Base-by-base conservation (phyloP, 2,113 vertebrate species). In the Hippocampus guttulatus region DNA sequence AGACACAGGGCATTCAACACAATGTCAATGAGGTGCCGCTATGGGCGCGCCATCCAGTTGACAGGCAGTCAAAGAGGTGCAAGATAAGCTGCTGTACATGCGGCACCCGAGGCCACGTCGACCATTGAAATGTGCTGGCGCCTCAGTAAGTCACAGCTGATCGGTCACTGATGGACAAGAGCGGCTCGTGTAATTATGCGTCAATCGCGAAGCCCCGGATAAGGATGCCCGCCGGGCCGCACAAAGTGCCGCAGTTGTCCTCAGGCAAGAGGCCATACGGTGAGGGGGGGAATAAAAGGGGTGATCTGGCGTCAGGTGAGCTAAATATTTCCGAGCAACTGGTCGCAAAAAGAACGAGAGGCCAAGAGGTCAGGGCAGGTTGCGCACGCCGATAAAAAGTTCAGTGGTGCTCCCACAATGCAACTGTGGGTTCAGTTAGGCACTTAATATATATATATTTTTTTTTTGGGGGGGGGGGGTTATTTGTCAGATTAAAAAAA, bases 1-100 rank as follows among this genome's bases (percentile, higher is more conserved):
- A 91, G 88, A 84, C 89, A 85, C 85, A 83, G 87, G 81, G 88
- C 84, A 88, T 85, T 83, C 84, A 72, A 88, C 83, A 90, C 85
- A 91, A 91, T 91, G 86, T 89, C 89, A 90, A 85, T 77, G 75
- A 78, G 80, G 75, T 69, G 82, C 77, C 81, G 77, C 81, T 47
- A 74, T 69, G 81, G 90, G 88, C 88, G 87, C 88, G 85, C 86
- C 74, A 88, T 90, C 87, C 88, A 67, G 74, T 81, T 89, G 88
- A 91, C 85, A 69, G 88, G 88, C 85, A 88, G 82, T 76, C 77
- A 47, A 81, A 78, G 88, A 76, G 87, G 76, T 80, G 79, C 81
- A 80, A 85, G 87, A 90, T 89, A 86, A 85, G 85, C 80, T 71
- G 83, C 69, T 75, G 78, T 77, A 77, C 62, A 76, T 75, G 82